Evolutionary conservation across 2,113 vertebrate species (phyloP).

Genomic region (Psittacula cyanocephala): DNA sequence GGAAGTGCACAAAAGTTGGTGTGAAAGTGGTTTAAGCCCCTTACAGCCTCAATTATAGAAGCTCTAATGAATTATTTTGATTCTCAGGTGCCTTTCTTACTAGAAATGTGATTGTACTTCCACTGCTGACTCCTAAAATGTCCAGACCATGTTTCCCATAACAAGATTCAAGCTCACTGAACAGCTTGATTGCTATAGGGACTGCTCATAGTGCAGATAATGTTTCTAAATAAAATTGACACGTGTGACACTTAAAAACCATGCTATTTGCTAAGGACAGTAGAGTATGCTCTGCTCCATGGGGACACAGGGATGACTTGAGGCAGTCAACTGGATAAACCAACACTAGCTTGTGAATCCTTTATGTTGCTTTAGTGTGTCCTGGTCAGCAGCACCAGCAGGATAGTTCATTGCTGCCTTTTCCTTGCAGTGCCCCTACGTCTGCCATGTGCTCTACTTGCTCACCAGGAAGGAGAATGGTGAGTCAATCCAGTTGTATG

Average conservation of each 20-base stretch:
- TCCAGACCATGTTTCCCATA: neutral
- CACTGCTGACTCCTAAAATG: neutral
- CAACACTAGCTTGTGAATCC: neutral
- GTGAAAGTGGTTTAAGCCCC: neutral
- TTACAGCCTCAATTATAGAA: neutral
- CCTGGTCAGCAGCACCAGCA: neutral
- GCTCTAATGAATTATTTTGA: neutral
- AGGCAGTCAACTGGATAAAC: neutral
- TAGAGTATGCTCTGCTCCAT: neutral
- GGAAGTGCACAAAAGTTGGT: neutral
- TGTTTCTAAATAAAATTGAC: neutral
- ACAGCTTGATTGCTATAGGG: neutral
- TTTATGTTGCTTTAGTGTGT: neutral
- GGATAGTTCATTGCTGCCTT: neutral
- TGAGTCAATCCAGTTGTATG: constrained; percentile 66
- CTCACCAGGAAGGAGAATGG: constrained; percentile 88
- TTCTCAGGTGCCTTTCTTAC: neutral
- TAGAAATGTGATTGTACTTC: neutral
- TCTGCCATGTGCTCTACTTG: constrained; percentile 90
- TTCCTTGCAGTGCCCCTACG: constrained; percentile 85
- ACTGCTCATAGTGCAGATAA: neutral
- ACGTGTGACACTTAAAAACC: neutral
- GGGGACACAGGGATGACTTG: neutral
- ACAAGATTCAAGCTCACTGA: neutral
- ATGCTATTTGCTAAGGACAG: neutral